Evolutionary conservation across 2,797 vertebrate genomes (phyloP).

Genomic region (Atherinosoma microstoma): DNA sequence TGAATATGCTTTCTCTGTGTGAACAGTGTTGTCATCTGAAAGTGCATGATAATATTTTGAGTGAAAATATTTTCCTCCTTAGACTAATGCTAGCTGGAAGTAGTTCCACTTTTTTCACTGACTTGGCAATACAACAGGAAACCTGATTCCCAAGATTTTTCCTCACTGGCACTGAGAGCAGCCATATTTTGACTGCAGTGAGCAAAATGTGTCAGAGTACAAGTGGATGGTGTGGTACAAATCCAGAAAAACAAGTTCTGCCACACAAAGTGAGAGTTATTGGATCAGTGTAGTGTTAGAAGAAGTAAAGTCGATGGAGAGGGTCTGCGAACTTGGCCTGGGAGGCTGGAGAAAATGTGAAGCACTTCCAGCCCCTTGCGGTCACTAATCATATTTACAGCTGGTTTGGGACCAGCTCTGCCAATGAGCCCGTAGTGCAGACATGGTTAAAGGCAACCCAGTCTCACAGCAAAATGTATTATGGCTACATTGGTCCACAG

Average conservation of each 20-base stretch:
- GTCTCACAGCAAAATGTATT: constrained; percentile 3
- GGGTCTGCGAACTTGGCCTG: constrained; percentile 54
- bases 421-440: constrained; percentile 47
- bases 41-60: constrained; percentile 49
- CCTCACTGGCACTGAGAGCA: constrained; percentile 20
- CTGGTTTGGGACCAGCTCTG: constrained; percentile 60
- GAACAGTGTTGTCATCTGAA: constrained; percentile 25
- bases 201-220: constrained; percentile 30
- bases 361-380: constrained; percentile 57
- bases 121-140: constrained; percentile 50
- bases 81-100: constrained; percentile 30
- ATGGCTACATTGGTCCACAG: background rate
- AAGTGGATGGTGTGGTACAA: constrained; percentile 34
- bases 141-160: constrained; percentile 47
- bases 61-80: constrained; percentile 38
- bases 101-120: constrained; percentile 45
- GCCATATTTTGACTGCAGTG: constrained; percentile 40
- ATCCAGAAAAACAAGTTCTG: constrained; percentile 31
- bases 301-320: constrained; percentile 29
- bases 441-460: constrained; percentile 47
- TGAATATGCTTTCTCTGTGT: constrained; percentile 14
- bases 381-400: constrained; percentile 70
- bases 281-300: constrained; percentile 38
- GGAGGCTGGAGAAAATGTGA: constrained; percentile 61
- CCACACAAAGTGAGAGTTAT: constrained; percentile 44